Percentiles rank a stretch among this genome's conserved stretches.
Conservation (phyloP, 2,113 vertebrate species). For the Takifugu flavidus region DNA sequence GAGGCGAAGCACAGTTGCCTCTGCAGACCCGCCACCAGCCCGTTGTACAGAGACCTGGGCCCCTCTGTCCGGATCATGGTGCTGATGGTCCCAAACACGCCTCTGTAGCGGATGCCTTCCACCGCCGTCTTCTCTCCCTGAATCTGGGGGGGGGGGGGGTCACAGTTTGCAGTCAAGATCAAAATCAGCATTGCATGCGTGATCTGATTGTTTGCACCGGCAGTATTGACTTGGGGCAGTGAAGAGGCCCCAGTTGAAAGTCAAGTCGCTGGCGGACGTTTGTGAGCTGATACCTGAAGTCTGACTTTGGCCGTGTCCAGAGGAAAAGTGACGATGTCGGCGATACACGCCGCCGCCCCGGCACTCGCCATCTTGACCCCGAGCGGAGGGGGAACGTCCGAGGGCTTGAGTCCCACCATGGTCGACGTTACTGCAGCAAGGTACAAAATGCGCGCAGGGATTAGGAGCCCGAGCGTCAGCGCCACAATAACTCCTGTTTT, state of each 20-base stretch:
- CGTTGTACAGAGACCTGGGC: conserved; percentile 78
- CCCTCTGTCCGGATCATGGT: conserved; percentile 83
- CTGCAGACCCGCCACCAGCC: conserved; percentile 82
- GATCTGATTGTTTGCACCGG: background rate
- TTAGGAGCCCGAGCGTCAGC: background rate
- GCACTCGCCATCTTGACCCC: conserved; percentile 83
- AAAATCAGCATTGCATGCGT: conserved; percentile 1
- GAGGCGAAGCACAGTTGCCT: conserved; percentile 84
- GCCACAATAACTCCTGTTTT: background rate
- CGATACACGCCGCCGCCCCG: conserved; percentile 79
- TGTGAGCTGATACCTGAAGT: conserved; percentile 69
- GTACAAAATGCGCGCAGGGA: conserved; percentile 1
- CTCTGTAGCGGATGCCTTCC: conserved; percentile 75
- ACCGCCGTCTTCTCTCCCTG: conserved; percentile 77
- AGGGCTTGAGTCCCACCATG: conserved; percentile 79
- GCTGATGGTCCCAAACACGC: conserved; percentile 81
- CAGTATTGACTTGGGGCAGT: conserved; percentile 6
- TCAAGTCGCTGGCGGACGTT: background rate
- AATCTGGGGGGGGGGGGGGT: conserved; percentile 63
- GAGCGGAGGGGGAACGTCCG: conserved; percentile 76
- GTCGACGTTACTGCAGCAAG: conserved; percentile 25
- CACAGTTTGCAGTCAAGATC: conserved; percentile 16
- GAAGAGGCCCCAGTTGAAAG: conserved; percentile 1
- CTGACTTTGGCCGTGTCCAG: conserved; percentile 83
- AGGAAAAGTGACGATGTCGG: conserved; percentile 83